A percentile compares a stretch with the other conserved stretches of the same genome.
Conservation (phyloP, 2,797 vertebrate species). For the Scleropages formosus region DNA sequence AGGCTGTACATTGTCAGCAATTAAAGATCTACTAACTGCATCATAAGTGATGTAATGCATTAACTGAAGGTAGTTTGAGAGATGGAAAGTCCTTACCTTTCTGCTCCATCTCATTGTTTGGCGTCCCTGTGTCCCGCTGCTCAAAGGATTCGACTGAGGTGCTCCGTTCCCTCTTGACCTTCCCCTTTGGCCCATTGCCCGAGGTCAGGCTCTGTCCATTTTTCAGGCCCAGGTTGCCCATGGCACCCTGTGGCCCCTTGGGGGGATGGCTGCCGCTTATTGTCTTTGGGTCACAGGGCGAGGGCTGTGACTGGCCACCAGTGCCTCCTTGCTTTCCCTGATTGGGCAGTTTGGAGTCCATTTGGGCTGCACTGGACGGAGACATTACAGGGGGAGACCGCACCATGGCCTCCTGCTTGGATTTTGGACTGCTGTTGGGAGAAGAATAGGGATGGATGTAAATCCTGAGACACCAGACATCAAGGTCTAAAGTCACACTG, state of each 20-base stretch:
- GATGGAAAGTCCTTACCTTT: constrained; percentile 77
- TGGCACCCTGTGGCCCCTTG: constrained; percentile 86
- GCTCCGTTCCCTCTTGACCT: constrained; percentile 95
- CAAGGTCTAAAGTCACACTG: background rate
- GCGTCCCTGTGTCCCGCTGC: constrained; percentile 90
- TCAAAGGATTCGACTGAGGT: constrained; percentile 96
- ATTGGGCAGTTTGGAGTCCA: constrained; percentile 99
- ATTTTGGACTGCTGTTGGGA: constrained; percentile 87
- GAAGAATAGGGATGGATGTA: constrained; percentile 16
- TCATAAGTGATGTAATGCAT: too few relatives aligned
- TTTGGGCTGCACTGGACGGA: constrained; percentile 95
- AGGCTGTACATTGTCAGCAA: too few relatives aligned
- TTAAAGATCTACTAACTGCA: too few relatives aligned
- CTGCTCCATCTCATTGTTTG: constrained; percentile 84
- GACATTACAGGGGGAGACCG: constrained; percentile 99
- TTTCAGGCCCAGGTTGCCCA: constrained; percentile 94
- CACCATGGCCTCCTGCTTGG: constrained; percentile 99
- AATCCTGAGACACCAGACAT: constrained; percentile 28
- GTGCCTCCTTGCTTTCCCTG: constrained; percentile 95
- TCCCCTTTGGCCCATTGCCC: constrained; percentile 91
- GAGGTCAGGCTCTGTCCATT: constrained; percentile 85
- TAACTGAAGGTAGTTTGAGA: too few relatives aligned
- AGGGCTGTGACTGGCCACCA: constrained; percentile 93
- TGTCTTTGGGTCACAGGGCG: constrained; percentile 91
- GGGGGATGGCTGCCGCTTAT: constrained; percentile 79